Conservation (phyloP, 2,113 vertebrate species). For the Petaurus breviceps region DNA sequence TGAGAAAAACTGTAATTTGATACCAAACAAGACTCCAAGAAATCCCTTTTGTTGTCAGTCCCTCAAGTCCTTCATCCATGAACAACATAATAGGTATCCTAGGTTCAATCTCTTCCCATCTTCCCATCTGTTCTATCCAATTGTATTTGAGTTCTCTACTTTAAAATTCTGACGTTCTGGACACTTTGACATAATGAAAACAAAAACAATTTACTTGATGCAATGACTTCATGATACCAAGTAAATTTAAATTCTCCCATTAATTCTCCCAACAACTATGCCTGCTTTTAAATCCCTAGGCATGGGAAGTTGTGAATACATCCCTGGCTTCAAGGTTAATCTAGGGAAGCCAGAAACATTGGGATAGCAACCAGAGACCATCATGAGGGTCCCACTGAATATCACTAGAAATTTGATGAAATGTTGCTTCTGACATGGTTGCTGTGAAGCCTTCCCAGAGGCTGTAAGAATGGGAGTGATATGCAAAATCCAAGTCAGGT, state of each 20-base stretch:
- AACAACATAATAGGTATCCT: constrained; percentile 35
- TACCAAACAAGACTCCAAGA: constrained; percentile 5
- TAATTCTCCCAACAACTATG: not conserved
- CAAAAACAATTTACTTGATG: not conserved
- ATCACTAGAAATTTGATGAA: not conserved
- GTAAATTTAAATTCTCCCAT: not conserved
- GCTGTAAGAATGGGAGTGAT: no score
- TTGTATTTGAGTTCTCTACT: not conserved
- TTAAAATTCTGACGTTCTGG: not conserved
- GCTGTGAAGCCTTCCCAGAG: not conserved
- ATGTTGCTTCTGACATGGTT: not conserved
- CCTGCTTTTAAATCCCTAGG: not conserved
- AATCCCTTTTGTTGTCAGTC: not conserved
- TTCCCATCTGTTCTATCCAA: not conserved
- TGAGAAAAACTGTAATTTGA: constrained; percentile 49
- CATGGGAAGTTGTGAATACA: not conserved
- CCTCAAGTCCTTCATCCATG: not conserved
- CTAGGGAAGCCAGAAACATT: not conserved
- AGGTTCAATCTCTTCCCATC: not conserved
- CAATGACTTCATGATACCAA: not conserved
- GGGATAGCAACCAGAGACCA: not conserved
- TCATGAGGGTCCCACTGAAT: not conserved
- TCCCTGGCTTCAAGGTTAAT: not conserved
- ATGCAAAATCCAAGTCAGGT: not conserved
- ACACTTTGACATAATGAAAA: not conserved